Base-by-base conservation (phyloP, 2,888 invertebrate genomes). In the Saturnia japonica region DNA sequence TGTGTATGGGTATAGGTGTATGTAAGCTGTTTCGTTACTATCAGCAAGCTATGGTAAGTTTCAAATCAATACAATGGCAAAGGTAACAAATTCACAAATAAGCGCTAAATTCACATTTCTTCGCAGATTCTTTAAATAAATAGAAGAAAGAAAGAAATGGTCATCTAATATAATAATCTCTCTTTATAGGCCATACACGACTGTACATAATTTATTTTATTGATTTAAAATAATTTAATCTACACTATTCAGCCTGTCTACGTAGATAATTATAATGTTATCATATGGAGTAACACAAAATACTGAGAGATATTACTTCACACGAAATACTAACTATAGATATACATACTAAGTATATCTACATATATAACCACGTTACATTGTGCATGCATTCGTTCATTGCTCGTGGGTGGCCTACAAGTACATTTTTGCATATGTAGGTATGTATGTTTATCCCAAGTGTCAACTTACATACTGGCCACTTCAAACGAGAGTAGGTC, bases 351-450 rank as follows among this genome's bases (percentile, higher is more conserved):
- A 40, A 19, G 11, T 64, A n/a, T 64, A 57, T 28, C 7, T 57
- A 34, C 34, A 25, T 57, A 57, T 25, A 64, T 8, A 40, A 68
- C 71, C 47, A 51, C 71, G 47, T 60, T 68, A 68, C 68, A 68
- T 68, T 71, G 68, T 68, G 47, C 51, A 68, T 40, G 68, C 68
- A 71, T 64, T 70, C 57, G 78, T 76, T 74, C 76, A 75, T 78
- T 79, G 84, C 81, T 88, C 91, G 89, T 92, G 92, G 92, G 92
- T 92, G 92, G 92, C 86, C 89, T 83, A 76, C 81, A 78, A 85
- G 81, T 85, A 86, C 88, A 86, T 91, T 89, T 91, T 91, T 90
- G 88, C 88, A 84, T 88, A 79, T 80, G 77, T 81, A 82, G 84
- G 82, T 87, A 86, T 83, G 82, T 87, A 86, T 83, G 86, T 84